A percentile compares a stretch with the other conserved stretches of the same genome.
Evolutionary conservation across 2,113 vertebrate species (phyloP).

Genomic region (Genyomyrus donnyi): DNA sequence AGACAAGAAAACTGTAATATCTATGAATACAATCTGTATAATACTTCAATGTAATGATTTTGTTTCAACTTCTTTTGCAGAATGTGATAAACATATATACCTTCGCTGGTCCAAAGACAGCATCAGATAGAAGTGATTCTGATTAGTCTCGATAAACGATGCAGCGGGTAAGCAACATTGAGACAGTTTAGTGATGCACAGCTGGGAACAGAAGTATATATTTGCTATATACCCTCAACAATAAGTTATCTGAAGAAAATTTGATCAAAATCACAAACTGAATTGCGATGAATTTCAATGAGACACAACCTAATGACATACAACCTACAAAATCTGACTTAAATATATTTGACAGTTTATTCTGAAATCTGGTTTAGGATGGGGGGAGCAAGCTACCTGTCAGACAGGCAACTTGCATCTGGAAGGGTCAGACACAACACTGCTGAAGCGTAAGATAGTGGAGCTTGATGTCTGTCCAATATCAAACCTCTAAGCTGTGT

Average conservation of each 20-base stretch:
- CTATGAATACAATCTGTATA: background rate
- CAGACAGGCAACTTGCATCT: background rate
- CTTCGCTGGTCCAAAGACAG: background rate
- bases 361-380: background rate
- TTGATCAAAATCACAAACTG: background rate
- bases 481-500: background rate
- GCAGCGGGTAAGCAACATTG: background rate
- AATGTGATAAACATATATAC: background rate
- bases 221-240: background rate
- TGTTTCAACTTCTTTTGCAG: background rate
- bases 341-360: background rate
- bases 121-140: background rate
- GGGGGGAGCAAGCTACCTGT: background rate
- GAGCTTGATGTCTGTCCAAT: background rate
- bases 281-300: background rate
- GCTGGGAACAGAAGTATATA: background rate
- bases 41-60: background rate
- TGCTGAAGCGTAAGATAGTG: background rate
- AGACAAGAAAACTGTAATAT: background rate
- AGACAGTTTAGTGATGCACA: background rate
- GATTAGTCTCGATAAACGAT: background rate
- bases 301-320: background rate
- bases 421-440: background rate
- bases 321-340: background rate
- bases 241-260: background rate